phyloP scores from a whole-genome alignment of 2,797 vertebrate species.

The Crax fasciolata region DNA sequence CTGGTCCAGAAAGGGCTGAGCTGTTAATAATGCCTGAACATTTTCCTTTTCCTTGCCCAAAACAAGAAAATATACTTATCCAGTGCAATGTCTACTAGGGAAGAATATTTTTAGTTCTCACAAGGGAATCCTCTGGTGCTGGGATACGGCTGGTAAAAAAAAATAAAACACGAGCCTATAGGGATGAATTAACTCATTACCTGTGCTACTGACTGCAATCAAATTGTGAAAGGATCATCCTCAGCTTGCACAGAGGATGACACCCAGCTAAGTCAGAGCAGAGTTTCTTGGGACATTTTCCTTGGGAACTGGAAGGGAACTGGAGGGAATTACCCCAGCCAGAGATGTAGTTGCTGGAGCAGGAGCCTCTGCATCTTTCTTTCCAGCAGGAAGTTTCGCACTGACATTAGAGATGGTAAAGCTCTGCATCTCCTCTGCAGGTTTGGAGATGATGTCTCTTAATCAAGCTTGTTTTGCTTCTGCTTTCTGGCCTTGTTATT shows the following conservation, averaged over 20 bases:
- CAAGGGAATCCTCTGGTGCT: neutral
- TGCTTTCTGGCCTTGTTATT: neutral
- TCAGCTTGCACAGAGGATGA: neutral
- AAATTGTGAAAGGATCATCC: neutral
- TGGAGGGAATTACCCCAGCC: neutral
- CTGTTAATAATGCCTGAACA: neutral
- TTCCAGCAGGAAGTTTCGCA: neutral
- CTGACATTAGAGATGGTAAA: neutral
- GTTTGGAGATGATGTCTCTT: neutral
- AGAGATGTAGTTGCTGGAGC: neutral
- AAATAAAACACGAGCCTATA: neutral
- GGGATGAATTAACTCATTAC: neutral
- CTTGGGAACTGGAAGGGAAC: neutral
- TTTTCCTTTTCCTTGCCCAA: constrained; percentile 20
- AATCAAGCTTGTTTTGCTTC: neutral
- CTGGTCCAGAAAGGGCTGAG: constrained; percentile 46
- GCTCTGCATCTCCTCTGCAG: neutral
- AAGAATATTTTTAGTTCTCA: neutral
- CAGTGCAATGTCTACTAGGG: neutral
- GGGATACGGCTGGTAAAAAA: neutral
- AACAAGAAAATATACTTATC: neutral
- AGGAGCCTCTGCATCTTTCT: neutral
- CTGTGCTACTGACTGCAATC: neutral
- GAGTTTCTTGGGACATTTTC: neutral
- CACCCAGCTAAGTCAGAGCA: neutral